Evolutionary conservation across 1,140 invertebrate species (phyloP).

Genomic region (Charaxes varanes): DNA sequence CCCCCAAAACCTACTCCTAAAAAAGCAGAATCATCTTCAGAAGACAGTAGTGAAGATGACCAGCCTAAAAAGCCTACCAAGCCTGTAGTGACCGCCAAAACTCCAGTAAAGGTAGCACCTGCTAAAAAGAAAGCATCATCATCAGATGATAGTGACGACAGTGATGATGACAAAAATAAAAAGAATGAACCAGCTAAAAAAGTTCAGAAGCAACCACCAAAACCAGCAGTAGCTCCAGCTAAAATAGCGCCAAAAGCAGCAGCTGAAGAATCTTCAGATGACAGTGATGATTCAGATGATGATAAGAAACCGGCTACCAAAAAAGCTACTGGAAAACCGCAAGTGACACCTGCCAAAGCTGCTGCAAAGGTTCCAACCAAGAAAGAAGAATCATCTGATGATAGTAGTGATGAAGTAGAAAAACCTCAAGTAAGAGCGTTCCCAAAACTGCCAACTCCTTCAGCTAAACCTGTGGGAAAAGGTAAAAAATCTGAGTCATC

Average conservation of each 20-base stretch:
- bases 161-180: too few species aligned
- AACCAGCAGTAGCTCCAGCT: constrained; percentile 11
- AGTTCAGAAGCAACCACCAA: constrained; percentile 13
- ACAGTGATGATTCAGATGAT: constrained; percentile 30
- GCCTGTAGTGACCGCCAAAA: constrained; percentile 4
- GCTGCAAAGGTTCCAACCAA: constrained; percentile 17
- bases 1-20: constrained; percentile 8
- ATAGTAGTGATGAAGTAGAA: constrained; percentile 29
- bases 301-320: constrained; percentile 19
- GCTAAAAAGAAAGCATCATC: constrained; percentile 26
- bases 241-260: constrained; percentile 13
- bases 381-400: constrained; percentile 30
- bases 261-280: constrained; percentile 20
- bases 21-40: constrained; percentile 25
- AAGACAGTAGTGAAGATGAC: constrained; percentile 34
- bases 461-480: constrained; percentile 20
- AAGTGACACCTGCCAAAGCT: constrained; percentile 17
- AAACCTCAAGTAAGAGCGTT: constrained; percentile 20
- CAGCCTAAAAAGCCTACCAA: constrained; percentile 26
- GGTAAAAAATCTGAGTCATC: constrained; percentile 27
- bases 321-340: constrained; percentile 19
- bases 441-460: constrained; percentile 16
- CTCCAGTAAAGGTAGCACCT: constrained; percentile 12
- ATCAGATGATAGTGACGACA: constrained; percentile 27
- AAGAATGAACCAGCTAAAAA: constrained; percentile 23